Evolutionary conservation across 2,113 vertebrate species (phyloP), one percentile per base, ranked within the genome.

Genomic region (Gopherus flavomarginatus): DNA sequence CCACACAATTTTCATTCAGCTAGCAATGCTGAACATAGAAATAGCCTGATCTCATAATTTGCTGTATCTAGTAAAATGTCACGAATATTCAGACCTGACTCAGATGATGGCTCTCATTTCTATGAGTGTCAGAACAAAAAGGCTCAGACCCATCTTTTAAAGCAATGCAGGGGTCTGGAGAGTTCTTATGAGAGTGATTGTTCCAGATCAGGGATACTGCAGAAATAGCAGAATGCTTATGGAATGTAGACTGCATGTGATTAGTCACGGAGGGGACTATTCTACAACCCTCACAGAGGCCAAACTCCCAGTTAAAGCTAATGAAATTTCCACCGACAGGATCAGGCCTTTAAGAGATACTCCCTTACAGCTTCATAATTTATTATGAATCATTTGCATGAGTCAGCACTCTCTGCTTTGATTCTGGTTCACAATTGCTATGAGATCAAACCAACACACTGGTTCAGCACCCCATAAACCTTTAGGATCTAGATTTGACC

Each of bases 201-300:
- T 84, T 88, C 29, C 88, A 86, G 35, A 79, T 53, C 83, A 92
- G 89, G 65, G 44, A 54, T 93, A 53, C 62, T 85, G 38, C 90
- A 65, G 96, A 93, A 85, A 92, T 92, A 95, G 83, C 89, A 90
- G 81, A 95, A 95, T 92, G 59, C 87, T 83, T n/a, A 53, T 88
- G 81, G 72, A 94, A 90, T 81, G 90, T 97, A 91, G 91, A 91
- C 87, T 57, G 85, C 57, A 21, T 11, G 54, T 79, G 59, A 83
- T 72, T 65, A 85, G 83, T 53, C 22, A 81, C 1, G 9, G 26
- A 29, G 10, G 26, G 49, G 8, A 11, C n/a, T 38, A 10, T 77
- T 52, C 69, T 22, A 81, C 50, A 26, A 47, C 17, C 38, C 56
- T 88, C 49, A 88, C 62, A 95, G 75, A 95, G 29, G 8, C 31